Conservation (phyloP, 2,113 vertebrate species). For the Poecile atricapillus region DNA sequence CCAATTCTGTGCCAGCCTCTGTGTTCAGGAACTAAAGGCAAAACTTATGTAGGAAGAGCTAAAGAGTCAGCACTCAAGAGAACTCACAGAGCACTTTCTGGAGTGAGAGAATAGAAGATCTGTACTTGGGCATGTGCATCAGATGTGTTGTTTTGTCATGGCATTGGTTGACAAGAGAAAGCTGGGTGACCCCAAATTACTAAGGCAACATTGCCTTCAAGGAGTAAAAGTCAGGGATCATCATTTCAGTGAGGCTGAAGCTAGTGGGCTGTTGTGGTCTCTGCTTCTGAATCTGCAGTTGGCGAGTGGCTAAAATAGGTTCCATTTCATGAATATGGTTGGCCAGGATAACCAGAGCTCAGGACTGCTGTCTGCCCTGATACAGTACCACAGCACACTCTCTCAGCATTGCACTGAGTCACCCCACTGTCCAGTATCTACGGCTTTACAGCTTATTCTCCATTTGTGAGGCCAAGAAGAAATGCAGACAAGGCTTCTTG, state of each 20-base stretch:
- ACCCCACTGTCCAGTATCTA: background rate
- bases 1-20: rapidly evolving
- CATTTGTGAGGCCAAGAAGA: background rate
- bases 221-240: background rate
- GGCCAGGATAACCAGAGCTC: background rate
- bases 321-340: background rate
- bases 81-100: background rate
- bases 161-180: background rate
- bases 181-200: background rate
- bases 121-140: background rate
- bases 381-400: background rate
- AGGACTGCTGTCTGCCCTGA: background rate
- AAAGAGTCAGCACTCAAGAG: background rate
- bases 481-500: background rate
- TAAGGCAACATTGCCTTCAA: background rate
- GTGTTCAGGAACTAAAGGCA: background rate
- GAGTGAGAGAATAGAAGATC: background rate
- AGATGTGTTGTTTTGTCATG: background rate
- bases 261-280: background rate
- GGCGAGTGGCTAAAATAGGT: background rate
- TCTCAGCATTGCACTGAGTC: background rate
- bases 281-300: background rate
- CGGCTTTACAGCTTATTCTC: background rate
- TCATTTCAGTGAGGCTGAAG: background rate
- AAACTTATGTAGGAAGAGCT: background rate